Evolutionary conservation across 2,113 vertebrate species (phyloP), one percentile per base, ranked within the genome.

Genomic region (Prionailurus bengalensis): DNA sequence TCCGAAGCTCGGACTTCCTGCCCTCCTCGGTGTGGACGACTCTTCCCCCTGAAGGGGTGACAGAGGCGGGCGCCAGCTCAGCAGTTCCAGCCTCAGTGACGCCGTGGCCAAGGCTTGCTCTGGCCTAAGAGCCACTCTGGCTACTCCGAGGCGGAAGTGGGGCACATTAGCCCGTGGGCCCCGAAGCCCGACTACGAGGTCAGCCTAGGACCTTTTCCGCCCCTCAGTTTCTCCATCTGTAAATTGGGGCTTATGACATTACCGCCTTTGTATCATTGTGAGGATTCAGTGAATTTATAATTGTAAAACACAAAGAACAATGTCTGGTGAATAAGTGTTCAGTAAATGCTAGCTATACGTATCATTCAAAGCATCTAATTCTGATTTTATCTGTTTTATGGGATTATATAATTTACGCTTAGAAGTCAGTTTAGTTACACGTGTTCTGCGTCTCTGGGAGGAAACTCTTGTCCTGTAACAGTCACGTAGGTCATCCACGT

Each of bases 351-450:
- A 65, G 76, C 51, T 45, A 42, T 61, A 73, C 2, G 0, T 80
- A 4, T 39, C 95, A 73, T 79, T 70, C 63, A 91, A 58, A 61
- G 16, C 68, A 39, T 23, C 36, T 65, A 93, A 73, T 36, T 84
- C 68, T 31, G 33, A 73, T 39, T 79, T 29, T 63, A 29, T 63
- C 31, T 5, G 27, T 68, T 73, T 92, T 27, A 27, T 66, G 19
- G 5, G 33, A 45, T 95, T 73, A 71, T 19, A 58, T 66, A 36
- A 83, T 73, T 96, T 31, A 45, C 29, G 31, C 4, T 65, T 15
- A 53, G 86, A 58, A 21, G 66, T 39, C 61, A 25, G 17, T 15
- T 78, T 73, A 63, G 42, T 29, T n/a, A 39, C 15, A 48, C 39
- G 2, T 23, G 70, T 80, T 86, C 25, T 36, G 31, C 0, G 4